Base-by-base conservation (phyloP, 2,113 vertebrate species). In the Anolis sagrei region DNA sequence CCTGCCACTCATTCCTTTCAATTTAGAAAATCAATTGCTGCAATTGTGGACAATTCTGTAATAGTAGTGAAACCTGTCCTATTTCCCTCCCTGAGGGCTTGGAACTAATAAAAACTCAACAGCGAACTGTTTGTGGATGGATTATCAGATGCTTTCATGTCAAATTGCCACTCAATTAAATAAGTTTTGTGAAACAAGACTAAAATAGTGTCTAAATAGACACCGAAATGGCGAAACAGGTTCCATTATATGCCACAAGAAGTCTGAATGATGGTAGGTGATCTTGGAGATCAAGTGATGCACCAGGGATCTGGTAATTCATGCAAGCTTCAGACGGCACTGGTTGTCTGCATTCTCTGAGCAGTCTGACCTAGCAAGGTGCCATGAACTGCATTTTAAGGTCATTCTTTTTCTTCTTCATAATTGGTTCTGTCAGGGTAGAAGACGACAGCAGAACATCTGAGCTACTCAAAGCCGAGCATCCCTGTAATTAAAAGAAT, bases 401-500 rank as follows among this genome's bases (percentile, higher is more conserved):
- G 66, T 85, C 27, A n/a, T 2, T 25, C 25, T 54, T 91, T 91
- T 87, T n/a, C 76, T 87, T 90, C 85, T 91, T 86, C 58, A 87
- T 90, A 93, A 93, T 81, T 93, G 87, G 76, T 83, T 93, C 87
- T 90, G 48, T 89, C 69, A 87, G 5, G 83, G 2, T 87, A 84
- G 79, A 92, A 82, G 82, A 92, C 92, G 89, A 91, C 75, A 94
- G 90, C 54, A 82, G 86, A 64, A 94, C 62, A 44, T 83, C 75
- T 89, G 86, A 91, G 81, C 86, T 78, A 90, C 86, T 88, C 93
- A 91, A 84, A 92, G 79, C 13, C 21, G 92, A 88, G 88, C 88
- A 83, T 87, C 93, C 94, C 83, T 92, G 83, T 92, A 94, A 95
- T 94, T 95, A 95, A 95, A 93, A 95, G 89, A 76, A 93, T 92